Conservation (phyloP, 2,797 vertebrate species). For the Cuniculus paca region DNA sequence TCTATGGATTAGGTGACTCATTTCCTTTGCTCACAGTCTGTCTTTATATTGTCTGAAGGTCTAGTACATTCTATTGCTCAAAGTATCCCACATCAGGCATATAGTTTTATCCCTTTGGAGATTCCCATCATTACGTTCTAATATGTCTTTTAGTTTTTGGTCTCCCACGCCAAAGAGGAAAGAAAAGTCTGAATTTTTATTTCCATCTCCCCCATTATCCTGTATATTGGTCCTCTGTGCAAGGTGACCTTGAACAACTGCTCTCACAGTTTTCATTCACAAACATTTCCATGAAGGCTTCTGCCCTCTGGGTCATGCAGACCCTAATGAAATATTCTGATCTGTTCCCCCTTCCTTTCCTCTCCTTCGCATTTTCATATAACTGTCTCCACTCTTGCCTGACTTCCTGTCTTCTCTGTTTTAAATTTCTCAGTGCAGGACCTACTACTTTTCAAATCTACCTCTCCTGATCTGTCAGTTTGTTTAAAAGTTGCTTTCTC, state of each 20-base stretch:
- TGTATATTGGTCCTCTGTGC: not conserved
- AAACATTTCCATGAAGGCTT: not conserved
- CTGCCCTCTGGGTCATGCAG: not conserved
- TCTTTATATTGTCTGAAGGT: not conserved
- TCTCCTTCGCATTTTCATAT: not conserved
- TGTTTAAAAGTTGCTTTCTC: not conserved
- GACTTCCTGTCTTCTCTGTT: not conserved
- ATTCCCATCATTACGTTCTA: not conserved
- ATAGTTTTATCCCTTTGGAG: not conserved
- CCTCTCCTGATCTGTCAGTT: not conserved
- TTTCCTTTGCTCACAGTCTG: not conserved
- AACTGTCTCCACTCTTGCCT: not conserved
- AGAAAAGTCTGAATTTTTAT: fast-evolving
- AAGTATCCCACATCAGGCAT: not conserved
- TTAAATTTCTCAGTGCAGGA: not conserved
- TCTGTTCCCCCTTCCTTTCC: not conserved
- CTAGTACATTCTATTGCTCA: not conserved
- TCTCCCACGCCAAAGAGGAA: not conserved
- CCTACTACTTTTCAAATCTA: not conserved
- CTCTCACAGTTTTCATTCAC: not conserved
- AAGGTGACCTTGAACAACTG: not conserved
- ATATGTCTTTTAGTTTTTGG: not conserved
- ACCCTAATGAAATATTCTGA: not conserved
- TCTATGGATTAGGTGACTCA: not conserved
- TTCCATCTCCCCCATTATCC: not conserved